Percentiles rank a stretch among this genome's conserved stretches.
These are phyloP conservation scores for Clepsis dumicolana DNA, from an alignment of 2,888 invertebrate genomes.

Conservation along the genomic window DNA sequence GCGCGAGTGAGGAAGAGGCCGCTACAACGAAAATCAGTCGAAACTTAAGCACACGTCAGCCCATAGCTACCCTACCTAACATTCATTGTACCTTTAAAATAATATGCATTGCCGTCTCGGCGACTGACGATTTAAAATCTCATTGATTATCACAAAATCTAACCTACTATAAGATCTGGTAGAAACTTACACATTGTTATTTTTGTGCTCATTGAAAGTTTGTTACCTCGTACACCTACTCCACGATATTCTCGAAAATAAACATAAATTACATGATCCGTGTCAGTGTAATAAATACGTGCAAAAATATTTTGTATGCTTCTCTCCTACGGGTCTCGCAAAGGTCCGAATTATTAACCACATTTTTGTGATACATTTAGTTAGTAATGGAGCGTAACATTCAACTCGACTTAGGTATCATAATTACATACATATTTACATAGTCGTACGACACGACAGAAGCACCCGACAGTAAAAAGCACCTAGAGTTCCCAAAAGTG, in stretches of 20 bases:
- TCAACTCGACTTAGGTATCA: constrained; percentile 66
- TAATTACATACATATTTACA: constrained; percentile 80
- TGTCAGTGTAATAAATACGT: constrained; percentile 40
- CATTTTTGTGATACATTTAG: constrained; percentile 70
- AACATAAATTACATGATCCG: constrained; percentile 36
- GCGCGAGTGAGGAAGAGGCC: constrained; percentile 56
- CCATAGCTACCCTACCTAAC: constrained; percentile 61
- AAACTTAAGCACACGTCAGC: constrained; percentile 74
- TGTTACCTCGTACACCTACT: constrained; percentile 51
- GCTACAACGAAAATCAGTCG: constrained; percentile 67
- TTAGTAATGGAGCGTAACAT: constrained; percentile 75
- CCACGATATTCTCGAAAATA: constrained; percentile 32
- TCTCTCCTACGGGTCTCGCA: constrained; percentile 36
- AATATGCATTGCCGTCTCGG: constrained; percentile 69
- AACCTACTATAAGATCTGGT: constrained; percentile 82
- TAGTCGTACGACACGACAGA: constrained; percentile 80
- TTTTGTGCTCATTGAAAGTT: constrained; percentile 75
- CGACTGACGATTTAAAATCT: constrained; percentile 79
- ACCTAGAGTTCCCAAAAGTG: constrained; percentile 83
- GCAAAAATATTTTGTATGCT: constrained; percentile 41
- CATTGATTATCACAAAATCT: constrained; percentile 84
- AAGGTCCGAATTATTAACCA: constrained; percentile 41
- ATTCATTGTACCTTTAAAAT: constrained; percentile 81
- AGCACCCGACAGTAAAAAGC: constrained; percentile 86
- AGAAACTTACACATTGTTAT: constrained; percentile 78